Conservation (phyloP, 2,888 invertebrate species). For the Perizoma flavofasciatum region DNA sequence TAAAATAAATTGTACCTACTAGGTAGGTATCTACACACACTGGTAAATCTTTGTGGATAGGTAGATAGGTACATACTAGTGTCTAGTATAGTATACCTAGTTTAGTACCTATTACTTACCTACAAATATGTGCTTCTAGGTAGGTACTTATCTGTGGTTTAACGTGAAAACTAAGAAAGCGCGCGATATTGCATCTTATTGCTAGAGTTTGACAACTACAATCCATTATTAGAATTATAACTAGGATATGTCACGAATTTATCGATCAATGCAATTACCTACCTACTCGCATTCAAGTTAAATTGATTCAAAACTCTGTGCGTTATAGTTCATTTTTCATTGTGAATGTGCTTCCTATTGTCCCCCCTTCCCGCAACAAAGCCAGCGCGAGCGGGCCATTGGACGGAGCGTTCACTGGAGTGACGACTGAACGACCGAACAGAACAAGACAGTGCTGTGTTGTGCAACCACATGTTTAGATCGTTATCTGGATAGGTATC, state of each 20-base stretch:
- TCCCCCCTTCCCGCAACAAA: not conserved
- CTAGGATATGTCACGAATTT: no score
- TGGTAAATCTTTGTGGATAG: no score
- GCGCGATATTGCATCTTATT: not conserved
- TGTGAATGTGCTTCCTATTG: not conserved
- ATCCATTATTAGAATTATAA: not conserved
- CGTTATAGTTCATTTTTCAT: not conserved
- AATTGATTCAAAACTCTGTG: not conserved
- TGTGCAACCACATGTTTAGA: not conserved
- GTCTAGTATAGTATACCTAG: no score
- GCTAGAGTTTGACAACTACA: not conserved
- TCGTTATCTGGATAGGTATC: not conserved
- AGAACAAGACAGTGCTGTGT: constrained; percentile 5
- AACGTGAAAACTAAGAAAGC: not conserved
- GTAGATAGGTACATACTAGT: no score
- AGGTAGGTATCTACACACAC: no score
- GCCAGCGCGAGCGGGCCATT: not conserved
- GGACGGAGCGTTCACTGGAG: constrained; percentile 4
- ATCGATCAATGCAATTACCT: not conserved
- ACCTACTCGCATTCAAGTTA: not conserved
- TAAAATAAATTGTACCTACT: no score
- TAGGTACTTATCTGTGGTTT: not conserved
- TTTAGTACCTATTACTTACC: no score
- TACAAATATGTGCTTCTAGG: not conserved
- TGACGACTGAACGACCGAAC: constrained; percentile 11